Evolutionary conservation across 2,888 invertebrate genomes (phyloP), one percentile per base, ranked within the genome.

Genomic region (Camptogramma bilineatum): DNA sequence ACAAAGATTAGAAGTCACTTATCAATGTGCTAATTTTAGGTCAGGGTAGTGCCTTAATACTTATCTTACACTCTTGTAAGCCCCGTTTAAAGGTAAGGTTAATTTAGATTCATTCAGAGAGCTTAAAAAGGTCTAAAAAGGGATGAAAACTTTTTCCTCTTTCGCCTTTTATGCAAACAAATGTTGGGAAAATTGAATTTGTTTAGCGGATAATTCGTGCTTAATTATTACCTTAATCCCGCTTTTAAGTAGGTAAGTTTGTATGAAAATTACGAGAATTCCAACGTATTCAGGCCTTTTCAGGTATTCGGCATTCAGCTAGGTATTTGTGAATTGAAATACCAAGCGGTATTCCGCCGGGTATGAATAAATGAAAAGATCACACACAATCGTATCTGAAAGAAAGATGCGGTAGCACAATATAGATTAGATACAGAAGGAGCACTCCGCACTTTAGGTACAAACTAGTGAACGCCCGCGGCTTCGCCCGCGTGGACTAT

Each of bases 131-230:
- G 59, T 34, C 44, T 13, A 46, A 52, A 46, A 52, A 46, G 42
- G 59, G 31, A 2, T 47, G n/a, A 52, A 59, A 59, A 52, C 31
- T 55, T 47, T 56, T 56, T 47, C 19, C 16, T 50, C 51, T 51
- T 21, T 52, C 5, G 21, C 52, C 59, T 52, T 52, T 47, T 52
- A 24, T 3, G 17, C 52, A 52, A 51, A 51, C 58, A 44, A 59
- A 28, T 46, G 54, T 46, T 31, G 1, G 28, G 34, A 13, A 52
- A 51, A 56, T 56, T 56, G 34, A 39, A 48, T 48, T 48, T 56
- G 21, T 56, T 48, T 9, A 13, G 10, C 21, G 50, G 7, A 21
- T 24, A 24, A 7, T 17, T 44, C 16, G 34, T 39, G 34, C 34
- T 39, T 39, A 13, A 13, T 39, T 28, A 5, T 28, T 39, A 39